These are phyloP conservation scores for Yponomeuta malinellus DNA, from an alignment of 2,888 invertebrate genomes.

Conservation along the genomic window DNA sequence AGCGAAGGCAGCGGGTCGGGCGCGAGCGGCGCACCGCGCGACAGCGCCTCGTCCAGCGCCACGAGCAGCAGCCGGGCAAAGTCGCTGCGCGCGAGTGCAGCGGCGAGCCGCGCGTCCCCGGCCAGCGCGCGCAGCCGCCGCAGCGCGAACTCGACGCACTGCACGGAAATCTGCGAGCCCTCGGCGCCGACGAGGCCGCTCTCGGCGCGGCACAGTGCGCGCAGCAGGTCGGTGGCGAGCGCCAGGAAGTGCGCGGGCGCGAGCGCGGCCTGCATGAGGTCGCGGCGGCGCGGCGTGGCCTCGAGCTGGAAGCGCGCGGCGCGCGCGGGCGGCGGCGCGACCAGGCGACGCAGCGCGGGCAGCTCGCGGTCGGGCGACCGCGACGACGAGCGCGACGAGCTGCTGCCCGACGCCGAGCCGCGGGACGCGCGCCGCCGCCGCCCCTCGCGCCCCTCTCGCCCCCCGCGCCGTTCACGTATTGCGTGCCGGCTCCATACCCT, in stretches of 20 bases:
- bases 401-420: slow-evolving; percentile 61
- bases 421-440: slow-evolving; percentile 34
- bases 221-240: slow-evolving; percentile 73
- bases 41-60: slow-evolving; percentile 72
- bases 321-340: slow-evolving; percentile 44
- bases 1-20: slow-evolving; percentile 79
- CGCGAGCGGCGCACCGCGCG: slow-evolving; percentile 72
- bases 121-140: slow-evolving; percentile 77
- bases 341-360: slow-evolving; percentile 53
- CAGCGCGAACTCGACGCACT: slow-evolving; percentile 77
- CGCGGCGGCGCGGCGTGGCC: slow-evolving; percentile 31
- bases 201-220: slow-evolving; percentile 71
- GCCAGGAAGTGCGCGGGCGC: too few species aligned
- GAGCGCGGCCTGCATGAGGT: too few species aligned
- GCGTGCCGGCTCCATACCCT: slow-evolving; percentile 30
- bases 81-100: slow-evolving; percentile 70
- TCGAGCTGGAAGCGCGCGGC: slow-evolving; percentile 55
- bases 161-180: slow-evolving; percentile 73
- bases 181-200: slow-evolving; percentile 68
- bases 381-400: slow-evolving; percentile 58
- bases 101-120: slow-evolving; percentile 65
- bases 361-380: slow-evolving; percentile 48
- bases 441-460: slow-evolving; percentile 35
- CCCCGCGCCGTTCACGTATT: slow-evolving; percentile 35
- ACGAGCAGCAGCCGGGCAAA: slow-evolving; percentile 75